These are phyloP conservation scores for Mesitornis unicolor DNA, from an alignment of 2,113 vertebrate species.

Conservation along the genomic window DNA sequence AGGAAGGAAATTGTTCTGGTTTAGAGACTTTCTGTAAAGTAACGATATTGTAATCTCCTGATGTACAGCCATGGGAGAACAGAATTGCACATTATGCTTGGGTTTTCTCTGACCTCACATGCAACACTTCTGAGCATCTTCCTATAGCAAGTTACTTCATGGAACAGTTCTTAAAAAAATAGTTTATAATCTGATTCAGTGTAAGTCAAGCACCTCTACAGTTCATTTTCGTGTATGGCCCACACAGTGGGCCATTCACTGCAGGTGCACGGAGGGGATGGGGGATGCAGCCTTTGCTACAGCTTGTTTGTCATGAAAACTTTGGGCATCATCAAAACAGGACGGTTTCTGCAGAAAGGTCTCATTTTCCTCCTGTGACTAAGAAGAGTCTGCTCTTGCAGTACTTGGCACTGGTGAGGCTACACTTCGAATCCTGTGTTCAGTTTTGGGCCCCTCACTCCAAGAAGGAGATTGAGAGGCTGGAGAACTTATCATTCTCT, in stretches of 20 bases:
- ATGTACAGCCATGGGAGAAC: background rate
- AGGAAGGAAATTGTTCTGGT: background rate
- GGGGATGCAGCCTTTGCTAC: background rate
- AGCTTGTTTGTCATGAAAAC: background rate
- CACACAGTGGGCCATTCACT: fast-evolving
- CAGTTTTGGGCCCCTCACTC: too few species aligned
- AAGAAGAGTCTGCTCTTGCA: background rate
- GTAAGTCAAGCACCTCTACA: background rate
- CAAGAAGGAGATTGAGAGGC: too few species aligned
- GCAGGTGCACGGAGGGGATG: fast-evolving
- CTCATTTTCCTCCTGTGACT: background rate
- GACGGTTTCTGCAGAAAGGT: background rate
- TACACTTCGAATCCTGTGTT: too few species aligned
- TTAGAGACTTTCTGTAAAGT: background rate
- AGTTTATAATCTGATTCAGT: background rate
- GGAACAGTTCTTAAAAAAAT: background rate
- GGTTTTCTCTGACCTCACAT: background rate
- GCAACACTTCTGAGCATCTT: fast-evolving
- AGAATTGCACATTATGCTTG: background rate
- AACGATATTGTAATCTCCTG: background rate
- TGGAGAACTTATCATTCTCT: too few species aligned
- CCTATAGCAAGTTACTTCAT: background rate
- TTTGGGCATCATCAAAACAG: fast-evolving
- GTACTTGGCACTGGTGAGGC: too few species aligned
- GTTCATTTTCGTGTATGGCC: background rate